Conservation (phyloP, 1,140 invertebrate species). For the Euura lappo region DNA sequence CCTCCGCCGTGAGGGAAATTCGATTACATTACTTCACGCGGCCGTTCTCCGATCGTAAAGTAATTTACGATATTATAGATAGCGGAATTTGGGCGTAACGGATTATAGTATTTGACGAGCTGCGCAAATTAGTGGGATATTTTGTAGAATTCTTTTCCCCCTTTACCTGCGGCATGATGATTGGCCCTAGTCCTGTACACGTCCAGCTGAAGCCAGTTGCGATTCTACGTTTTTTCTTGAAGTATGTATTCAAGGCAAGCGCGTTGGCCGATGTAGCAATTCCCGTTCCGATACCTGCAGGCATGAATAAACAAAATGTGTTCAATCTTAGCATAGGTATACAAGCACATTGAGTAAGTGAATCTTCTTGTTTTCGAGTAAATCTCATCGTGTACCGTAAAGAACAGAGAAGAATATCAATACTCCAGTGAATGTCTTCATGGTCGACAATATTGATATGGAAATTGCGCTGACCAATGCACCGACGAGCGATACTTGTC, state of each 20-base stretch:
- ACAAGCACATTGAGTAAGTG: background rate
- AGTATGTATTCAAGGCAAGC: constrained; percentile 60
- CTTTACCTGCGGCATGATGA: constrained; percentile 58
- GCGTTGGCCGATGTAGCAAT: constrained; percentile 66
- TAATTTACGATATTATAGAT: too few species aligned
- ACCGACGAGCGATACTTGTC: constrained; percentile 67
- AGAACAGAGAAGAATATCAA: constrained; percentile 66
- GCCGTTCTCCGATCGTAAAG: too few species aligned
- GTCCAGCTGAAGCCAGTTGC: constrained; percentile 57
- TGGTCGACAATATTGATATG: constrained; percentile 44
- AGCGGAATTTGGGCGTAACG: too few species aligned
- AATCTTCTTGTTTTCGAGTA: background rate
- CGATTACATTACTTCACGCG: too few species aligned
- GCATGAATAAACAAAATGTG: constrained; percentile 9
- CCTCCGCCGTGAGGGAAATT: too few species aligned
- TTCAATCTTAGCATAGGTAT: too few species aligned
- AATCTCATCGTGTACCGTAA: constrained; percentile 56
- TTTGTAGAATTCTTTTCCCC: background rate
- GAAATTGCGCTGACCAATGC: constrained; percentile 54
- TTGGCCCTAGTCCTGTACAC: constrained; percentile 56
- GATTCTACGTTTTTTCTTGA: constrained; percentile 50
- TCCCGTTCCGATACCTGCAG: constrained; percentile 65
- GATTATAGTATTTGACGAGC: too few species aligned
- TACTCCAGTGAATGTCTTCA: constrained; percentile 61
- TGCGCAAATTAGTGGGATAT: too few species aligned